Evolutionary conservation across 2,113 vertebrate species (phyloP).

Genomic region (Hipposideros armiger): DNA sequence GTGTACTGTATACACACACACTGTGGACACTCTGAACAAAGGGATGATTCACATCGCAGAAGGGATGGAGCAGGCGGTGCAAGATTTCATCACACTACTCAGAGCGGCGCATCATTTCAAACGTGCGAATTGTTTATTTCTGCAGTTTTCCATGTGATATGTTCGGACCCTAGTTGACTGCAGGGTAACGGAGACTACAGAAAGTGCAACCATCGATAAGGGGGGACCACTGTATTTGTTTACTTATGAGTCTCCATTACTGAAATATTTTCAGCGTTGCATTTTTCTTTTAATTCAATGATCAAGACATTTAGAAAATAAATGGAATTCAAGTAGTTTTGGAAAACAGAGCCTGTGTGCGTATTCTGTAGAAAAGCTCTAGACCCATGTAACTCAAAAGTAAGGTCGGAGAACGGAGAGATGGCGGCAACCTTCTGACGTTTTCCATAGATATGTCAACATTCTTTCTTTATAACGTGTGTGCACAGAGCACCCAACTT

Average conservation of each 20-base stretch:
- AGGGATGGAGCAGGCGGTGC: too few species aligned
- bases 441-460: not conserved
- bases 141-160: not conserved
- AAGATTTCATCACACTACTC: too few species aligned
- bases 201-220: not conserved
- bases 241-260: not conserved
- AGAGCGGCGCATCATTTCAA: not conserved
- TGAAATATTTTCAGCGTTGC: not conserved
- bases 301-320: constrained; percentile 3
- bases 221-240: not conserved
- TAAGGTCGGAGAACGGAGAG: not conserved
- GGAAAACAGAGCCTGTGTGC: not conserved
- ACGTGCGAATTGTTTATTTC: not conserved
- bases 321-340: not conserved
- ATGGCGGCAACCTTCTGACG: not conserved
- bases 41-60: too few species aligned
- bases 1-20: too few species aligned
- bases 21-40: too few species aligned
- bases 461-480: not conserved
- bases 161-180: not conserved
- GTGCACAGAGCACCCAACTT: not conserved
- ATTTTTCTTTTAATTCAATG: not conserved
- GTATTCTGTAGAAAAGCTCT: not conserved
- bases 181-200: not conserved
- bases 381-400: not conserved